Base-by-base conservation (phyloP, 2,113 vertebrate genomes). In the Trematocara unimaculatum region DNA sequence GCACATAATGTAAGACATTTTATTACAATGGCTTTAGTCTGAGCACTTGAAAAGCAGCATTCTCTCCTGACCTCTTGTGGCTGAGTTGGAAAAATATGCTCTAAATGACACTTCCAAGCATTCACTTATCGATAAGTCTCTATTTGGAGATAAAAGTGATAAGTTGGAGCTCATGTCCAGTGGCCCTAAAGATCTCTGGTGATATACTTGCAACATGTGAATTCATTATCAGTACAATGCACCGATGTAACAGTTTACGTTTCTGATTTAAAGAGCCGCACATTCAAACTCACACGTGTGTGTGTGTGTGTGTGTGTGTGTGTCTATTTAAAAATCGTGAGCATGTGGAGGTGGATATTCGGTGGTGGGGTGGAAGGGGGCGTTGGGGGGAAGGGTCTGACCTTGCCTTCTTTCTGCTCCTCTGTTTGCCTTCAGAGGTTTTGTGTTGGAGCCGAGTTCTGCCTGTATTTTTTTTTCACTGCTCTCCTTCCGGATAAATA, bases 1-100 rank as follows among this genome's bases (percentile, higher is more conserved):
- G 11, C 67, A 26, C 67, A 45, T 45, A 72, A 47, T 47, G 5
- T 17, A 15, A 26, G 5, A 72, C 40, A 29, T 26, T 45, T 45
- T 26, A 45, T 45, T 72, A 35, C 64, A 70, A 67, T 23, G 11
- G 38, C 38, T 70, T 70, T 42, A 70, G 64, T 17, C 6, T 6
- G 33, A 47, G 26, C 53, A 45, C n/a, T 42, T 38, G 31, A 88
- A 91, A 82, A 81, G 26, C 29, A 74, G 26, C 29, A 64, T 81
- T 26, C 90, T 84, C 86, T 91, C 13, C 88, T 92, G 92, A 83
- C 92, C 91, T 93, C 92, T 91, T 15, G 89, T 92, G 92, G 89
- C 79, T 6, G 80, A 84, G 5, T 11, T 13, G 38, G 35, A 88
- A 83, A 38, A 38, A 67, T 78, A 56, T 55, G 8, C 58, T 42